phyloP scores from a whole-genome alignment of 92 coral and sea anemone species.

The Bergia puertoricense region DNA sequence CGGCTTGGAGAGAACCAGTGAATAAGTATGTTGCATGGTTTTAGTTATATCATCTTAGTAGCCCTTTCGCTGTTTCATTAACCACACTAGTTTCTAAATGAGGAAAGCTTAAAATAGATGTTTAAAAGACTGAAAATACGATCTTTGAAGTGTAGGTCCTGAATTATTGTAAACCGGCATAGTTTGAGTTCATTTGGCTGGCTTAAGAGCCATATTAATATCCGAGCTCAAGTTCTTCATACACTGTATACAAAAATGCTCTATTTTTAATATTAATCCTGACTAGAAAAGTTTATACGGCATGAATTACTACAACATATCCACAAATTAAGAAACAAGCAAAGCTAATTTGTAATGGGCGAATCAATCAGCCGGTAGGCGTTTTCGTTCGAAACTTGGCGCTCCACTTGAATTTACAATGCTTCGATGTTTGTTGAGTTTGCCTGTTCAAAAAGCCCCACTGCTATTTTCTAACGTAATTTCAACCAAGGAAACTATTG shows the following conservation, averaged over 20 bases:
- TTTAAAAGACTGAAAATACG: too few relatives aligned
- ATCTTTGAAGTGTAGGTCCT: background rate
- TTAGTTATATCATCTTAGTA: too few relatives aligned
- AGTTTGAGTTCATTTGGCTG: background rate
- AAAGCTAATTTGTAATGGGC: background rate
- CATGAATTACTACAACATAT: background rate
- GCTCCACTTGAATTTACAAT: background rate
- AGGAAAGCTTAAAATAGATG: background rate
- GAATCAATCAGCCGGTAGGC: background rate
- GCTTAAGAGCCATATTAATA: background rate
- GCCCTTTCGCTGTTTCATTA: too few relatives aligned
- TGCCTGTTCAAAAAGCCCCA: background rate
- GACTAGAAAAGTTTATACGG: background rate
- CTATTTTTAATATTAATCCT: background rate
- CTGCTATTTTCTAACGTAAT: background rate
- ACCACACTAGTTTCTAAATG: too few relatives aligned
- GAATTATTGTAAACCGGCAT: background rate
- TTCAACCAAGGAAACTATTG: background rate
- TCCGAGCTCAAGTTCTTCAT: background rate
- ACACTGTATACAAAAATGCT: background rate
- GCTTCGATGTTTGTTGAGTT: background rate
- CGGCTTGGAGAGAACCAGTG: background rate
- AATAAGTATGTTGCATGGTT: background rate
- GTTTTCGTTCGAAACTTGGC: constrained; percentile 27
- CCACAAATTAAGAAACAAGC: background rate